phyloP scores from a whole-genome alignment of 2,888 invertebrate species.

The Conus canariensis region DNA sequence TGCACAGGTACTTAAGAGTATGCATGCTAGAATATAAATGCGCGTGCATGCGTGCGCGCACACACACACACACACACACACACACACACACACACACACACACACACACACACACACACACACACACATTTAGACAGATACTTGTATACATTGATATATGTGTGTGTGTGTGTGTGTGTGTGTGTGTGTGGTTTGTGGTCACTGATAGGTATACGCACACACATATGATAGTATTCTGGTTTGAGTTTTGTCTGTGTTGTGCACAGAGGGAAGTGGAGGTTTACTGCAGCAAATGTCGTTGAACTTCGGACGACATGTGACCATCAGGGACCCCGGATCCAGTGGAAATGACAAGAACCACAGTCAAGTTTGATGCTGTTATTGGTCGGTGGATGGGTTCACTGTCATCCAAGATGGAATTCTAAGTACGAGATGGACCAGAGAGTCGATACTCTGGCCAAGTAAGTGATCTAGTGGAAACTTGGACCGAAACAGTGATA shows the following conservation, averaged over 20 bases:
- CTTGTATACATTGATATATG: too few species aligned
- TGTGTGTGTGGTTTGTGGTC: background rate
- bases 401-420: background rate
- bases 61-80: background rate
- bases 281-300: background rate
- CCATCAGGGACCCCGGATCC: background rate
- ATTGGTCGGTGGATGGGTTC: background rate
- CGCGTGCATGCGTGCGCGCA: too few species aligned
- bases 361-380: background rate
- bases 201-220: too few species aligned
- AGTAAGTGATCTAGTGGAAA: background rate
- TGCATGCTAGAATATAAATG: too few species aligned
- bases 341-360: background rate
- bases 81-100: background rate
- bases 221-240: too few species aligned
- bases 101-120: too few species aligned
- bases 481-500: too few species aligned
- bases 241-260: background rate
- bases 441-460: background rate
- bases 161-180: background rate
- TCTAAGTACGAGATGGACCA: background rate
- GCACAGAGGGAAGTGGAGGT: background rate
- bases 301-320: background rate
- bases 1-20: too few species aligned
- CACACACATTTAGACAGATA: too few species aligned